Evolutionary conservation across 2,888 invertebrate species (phyloP).

Genomic region (Halictus ligatus): DNA sequence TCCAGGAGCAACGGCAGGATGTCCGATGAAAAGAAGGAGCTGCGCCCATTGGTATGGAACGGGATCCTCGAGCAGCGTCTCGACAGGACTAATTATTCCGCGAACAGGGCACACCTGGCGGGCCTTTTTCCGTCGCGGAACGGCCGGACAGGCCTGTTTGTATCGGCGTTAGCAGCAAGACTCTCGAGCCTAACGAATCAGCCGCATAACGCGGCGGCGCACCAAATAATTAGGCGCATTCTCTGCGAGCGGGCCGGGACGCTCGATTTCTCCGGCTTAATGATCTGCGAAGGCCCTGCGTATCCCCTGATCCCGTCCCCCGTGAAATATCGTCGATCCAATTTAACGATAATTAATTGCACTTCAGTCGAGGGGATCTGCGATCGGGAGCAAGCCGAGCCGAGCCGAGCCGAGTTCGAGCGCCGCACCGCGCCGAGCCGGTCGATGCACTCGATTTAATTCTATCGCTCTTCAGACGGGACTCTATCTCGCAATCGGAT

Average conservation of each 20-base stretch:
- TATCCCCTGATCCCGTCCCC: constrained; percentile 22
- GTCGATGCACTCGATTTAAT: constrained; percentile 71
- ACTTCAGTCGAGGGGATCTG: constrained; percentile 57
- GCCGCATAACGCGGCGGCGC: constrained; percentile 4
- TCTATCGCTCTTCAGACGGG: constrained; percentile 56
- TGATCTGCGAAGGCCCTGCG: constrained; percentile 64
- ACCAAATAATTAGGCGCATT: constrained; percentile 63
- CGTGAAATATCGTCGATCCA: constrained; percentile 67
- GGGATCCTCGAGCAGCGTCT: constrained; percentile 6
- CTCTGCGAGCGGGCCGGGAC: constrained; percentile 46
- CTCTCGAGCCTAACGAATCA: constrained; percentile 29
- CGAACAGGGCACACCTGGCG: constrained; percentile 2
- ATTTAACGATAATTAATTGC: constrained; percentile 73
- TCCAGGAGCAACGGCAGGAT: not conserved
- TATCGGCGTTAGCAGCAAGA: not conserved
- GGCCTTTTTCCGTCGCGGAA: constrained; percentile 10
- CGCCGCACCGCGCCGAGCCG: constrained; percentile 2
- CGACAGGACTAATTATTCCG: constrained; percentile 31
- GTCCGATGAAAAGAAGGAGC: constrained; percentile 24
- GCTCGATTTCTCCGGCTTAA: constrained; percentile 61
- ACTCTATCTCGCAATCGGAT: constrained; percentile 22
- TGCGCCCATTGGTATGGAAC: not conserved
- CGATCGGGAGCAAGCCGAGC: constrained; percentile 52
- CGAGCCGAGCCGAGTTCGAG: not conserved
- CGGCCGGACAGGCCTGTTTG: constrained; percentile 9